Evolutionary conservation across 2,113 vertebrate species (phyloP).

Genomic region (Columbina picui): DNA sequence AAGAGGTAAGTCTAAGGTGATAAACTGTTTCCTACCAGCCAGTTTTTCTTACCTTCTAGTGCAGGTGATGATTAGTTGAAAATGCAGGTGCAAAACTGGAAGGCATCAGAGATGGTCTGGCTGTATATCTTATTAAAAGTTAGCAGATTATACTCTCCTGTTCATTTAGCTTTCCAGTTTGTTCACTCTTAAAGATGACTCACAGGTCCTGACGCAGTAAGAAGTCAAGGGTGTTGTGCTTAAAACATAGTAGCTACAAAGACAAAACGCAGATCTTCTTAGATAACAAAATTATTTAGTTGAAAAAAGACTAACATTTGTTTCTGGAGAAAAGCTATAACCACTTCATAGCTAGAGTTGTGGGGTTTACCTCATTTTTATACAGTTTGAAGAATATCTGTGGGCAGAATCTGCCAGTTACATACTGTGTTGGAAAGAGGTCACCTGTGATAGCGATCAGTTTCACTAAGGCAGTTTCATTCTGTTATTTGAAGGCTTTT

Average conservation of each 20-base stretch:
- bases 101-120: not conserved
- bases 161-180: not conserved
- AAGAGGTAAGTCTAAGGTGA: constrained; percentile 84
- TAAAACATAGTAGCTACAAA: not conserved
- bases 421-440: not conserved
- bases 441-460: not conserved
- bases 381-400: not conserved
- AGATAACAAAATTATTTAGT: not conserved
- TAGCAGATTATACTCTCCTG: not conserved
- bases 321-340: not conserved
- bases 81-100: not conserved
- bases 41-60: not conserved
- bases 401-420: not conserved
- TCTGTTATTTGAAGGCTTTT: not conserved
- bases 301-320: not conserved
- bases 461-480: not conserved
- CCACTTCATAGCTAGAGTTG: not conserved
- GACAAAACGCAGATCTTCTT: not conserved
- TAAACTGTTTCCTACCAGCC: not conserved
- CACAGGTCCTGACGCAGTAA: not conserved
- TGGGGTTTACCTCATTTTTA: not conserved
- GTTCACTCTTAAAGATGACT: not conserved
- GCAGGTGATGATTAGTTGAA: not conserved
- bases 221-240: not conserved
- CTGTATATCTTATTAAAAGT: not conserved